These are phyloP conservation scores for Castor canadensis DNA, from an alignment of 2,113 vertebrate genomes.

Conservation along the genomic window DNA sequence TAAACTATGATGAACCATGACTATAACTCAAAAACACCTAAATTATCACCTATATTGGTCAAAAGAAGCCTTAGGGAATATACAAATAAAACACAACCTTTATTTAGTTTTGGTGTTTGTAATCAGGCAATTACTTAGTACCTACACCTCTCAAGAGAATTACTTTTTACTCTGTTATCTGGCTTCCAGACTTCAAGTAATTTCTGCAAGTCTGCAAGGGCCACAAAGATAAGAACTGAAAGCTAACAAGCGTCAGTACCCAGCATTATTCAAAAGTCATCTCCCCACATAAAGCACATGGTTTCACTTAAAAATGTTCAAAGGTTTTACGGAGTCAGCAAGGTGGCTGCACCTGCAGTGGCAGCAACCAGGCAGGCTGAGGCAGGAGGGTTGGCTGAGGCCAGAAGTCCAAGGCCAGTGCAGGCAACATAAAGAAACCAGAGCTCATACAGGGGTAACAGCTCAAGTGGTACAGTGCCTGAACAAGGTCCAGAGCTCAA, in stretches of 20 bases:
- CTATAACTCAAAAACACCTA: constrained; percentile 1
- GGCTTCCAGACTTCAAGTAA: not conserved
- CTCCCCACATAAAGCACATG: not conserved
- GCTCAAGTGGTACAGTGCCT: too few relatives aligned
- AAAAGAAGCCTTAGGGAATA: constrained; percentile 20
- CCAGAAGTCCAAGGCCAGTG: not conserved
- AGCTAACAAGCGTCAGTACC: not conserved
- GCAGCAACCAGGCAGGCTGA: not conserved
- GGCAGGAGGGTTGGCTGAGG: not conserved
- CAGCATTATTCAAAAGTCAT: not conserved
- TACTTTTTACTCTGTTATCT: constrained; percentile 23
- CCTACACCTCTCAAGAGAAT: not conserved
- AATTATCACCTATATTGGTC: not conserved
- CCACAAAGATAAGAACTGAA: constrained; percentile 18
- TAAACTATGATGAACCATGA: not conserved
- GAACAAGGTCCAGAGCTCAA: too few relatives aligned
- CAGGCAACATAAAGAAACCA: not conserved
- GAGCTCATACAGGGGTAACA: too few relatives aligned
- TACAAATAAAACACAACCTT: constrained; percentile 8
- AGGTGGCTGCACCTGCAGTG: not conserved
- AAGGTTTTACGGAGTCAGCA: not conserved
- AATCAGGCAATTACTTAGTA: not conserved
- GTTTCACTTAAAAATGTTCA: not conserved
- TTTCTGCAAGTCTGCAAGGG: not conserved
- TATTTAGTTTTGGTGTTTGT: not conserved